These are phyloP conservation scores for Intellagama lesueurii DNA, from an alignment of 2,797 vertebrate species.

Conservation along the genomic window DNA sequence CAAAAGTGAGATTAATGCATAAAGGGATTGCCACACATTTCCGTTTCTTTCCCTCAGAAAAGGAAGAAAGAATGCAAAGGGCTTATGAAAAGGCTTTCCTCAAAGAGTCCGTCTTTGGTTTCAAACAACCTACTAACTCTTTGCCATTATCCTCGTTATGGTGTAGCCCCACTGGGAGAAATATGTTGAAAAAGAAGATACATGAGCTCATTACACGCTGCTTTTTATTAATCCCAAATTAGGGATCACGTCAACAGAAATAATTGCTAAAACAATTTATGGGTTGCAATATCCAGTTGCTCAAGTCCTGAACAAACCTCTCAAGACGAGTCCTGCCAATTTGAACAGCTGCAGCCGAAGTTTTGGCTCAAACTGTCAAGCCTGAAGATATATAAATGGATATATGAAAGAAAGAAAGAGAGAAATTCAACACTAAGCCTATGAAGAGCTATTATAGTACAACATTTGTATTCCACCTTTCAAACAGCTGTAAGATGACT, in stretches of 20 bases:
- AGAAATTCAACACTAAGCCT: neutral
- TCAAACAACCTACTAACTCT: neutral
- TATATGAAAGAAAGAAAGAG: too few relatives aligned
- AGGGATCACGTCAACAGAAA: constrained; percentile 35
- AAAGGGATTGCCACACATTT: neutral
- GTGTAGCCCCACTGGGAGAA: neutral
- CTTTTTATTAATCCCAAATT: constrained; percentile 47
- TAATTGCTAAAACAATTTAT: constrained; percentile 34
- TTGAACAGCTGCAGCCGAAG: constrained; percentile 26
- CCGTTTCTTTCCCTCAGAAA: neutral
- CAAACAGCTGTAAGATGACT: neutral
- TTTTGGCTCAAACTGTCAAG: neutral
- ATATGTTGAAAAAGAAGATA: neutral
- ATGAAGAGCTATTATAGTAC: neutral
- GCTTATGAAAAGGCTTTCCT: neutral
- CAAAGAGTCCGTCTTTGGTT: neutral
- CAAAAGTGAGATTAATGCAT: too few relatives aligned
- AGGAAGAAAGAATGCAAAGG: neutral
- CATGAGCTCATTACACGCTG: constrained; percentile 31
- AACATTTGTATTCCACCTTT: neutral
- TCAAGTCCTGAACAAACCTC: neutral
- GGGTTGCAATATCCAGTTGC: constrained; percentile 31
- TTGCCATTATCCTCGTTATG: constrained; percentile 27
- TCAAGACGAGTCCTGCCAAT: constrained; percentile 2
- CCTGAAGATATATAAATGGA: neutral